Percentiles rank a stretch among this genome's conserved stretches.
phyloP scores from a whole-genome alignment of 2,888 invertebrate species.

The Melanophora roralis region DNA sequence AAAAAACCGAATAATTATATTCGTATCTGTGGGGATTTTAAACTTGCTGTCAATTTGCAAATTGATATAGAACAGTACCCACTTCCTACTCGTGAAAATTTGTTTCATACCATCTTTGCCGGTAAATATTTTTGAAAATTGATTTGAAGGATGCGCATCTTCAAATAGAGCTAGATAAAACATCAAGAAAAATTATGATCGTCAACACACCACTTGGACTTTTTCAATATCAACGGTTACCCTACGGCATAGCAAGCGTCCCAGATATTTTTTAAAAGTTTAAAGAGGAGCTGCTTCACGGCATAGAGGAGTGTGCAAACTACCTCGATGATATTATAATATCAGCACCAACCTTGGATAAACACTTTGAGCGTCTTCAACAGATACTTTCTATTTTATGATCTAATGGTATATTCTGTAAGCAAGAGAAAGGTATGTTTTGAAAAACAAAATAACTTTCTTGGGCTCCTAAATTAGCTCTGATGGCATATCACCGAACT shows the following conservation, averaged over 20 bases:
- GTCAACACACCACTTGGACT: slow-evolving; percentile 37
- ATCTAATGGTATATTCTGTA: slow-evolving; percentile 64
- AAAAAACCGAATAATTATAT: slow-evolving; percentile 66
- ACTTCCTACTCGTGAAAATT: slow-evolving; percentile 37
- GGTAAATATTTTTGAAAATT: slow-evolving; percentile 45
- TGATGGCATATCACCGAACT: slow-evolving; percentile 49
- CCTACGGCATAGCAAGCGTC: slow-evolving; percentile 73
- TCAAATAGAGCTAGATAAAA: slow-evolving; percentile 48
- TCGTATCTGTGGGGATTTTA: slow-evolving; percentile 64
- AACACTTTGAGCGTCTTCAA: slow-evolving; percentile 64
- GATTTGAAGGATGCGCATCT: too few species aligned
- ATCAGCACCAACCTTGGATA: slow-evolving; percentile 62
- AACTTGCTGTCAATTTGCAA: slow-evolving; percentile 61
- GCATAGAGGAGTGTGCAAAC: slow-evolving; percentile 66
- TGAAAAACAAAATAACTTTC: slow-evolving; percentile 69
- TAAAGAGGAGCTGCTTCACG: slow-evolving; percentile 69
- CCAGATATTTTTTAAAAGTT: slow-evolving; percentile 64
- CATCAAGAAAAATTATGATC: slow-evolving; percentile 52
- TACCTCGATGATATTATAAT: slow-evolving; percentile 69
- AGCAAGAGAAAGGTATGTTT: slow-evolving; percentile 69
- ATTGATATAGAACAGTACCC: slow-evolving; percentile 65
- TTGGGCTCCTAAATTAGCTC: slow-evolving; percentile 64
- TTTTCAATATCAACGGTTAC: slow-evolving; percentile 69
- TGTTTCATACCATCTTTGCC: slow-evolving; percentile 34
- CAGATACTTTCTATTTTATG: slow-evolving; percentile 62